Conservation (phyloP, 2,888 invertebrate genomes). For the Barypeithes pellucidus region DNA sequence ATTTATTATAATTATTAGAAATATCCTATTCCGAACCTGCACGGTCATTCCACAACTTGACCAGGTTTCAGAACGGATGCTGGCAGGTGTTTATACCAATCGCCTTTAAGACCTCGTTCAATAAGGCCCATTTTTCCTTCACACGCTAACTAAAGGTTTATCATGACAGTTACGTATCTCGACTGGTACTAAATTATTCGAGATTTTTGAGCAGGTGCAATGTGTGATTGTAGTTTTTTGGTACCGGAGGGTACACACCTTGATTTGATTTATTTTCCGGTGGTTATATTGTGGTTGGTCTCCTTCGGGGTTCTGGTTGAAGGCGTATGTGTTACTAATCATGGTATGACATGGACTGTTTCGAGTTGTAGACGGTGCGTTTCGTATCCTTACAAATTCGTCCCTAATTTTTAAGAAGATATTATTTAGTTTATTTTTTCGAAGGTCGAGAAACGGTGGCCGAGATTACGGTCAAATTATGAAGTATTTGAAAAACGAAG, state of each 20-base stretch:
- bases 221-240: conserved; percentile 40
- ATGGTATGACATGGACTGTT: background rate
- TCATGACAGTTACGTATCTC: conserved; percentile 49
- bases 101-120: background rate
- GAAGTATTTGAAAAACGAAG: too few species aligned
- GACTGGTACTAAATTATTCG: conserved; percentile 48
- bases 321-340: background rate
- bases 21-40: conserved; percentile 16
- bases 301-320: conserved; percentile 14
- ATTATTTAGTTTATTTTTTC: too few species aligned
- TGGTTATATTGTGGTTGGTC: conserved; percentile 31
- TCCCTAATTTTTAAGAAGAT: too few species aligned
- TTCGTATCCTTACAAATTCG: too few species aligned
- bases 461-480: too few species aligned
- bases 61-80: conserved; percentile 45
- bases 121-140: conserved; percentile 31
- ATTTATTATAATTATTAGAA: too few species aligned
- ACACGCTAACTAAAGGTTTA: conserved; percentile 4
- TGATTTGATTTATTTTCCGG: conserved; percentile 32
- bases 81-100: conserved; percentile 42
- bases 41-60: conserved; percentile 28
- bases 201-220: conserved; percentile 51
- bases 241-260: conserved; percentile 34
- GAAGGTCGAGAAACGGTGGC: too few species aligned
- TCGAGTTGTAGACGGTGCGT: too few species aligned